These are phyloP conservation scores for Parasteatoda tepidariorum DNA, from an alignment of 1,140 invertebrate species.

Conservation along the genomic window DNA sequence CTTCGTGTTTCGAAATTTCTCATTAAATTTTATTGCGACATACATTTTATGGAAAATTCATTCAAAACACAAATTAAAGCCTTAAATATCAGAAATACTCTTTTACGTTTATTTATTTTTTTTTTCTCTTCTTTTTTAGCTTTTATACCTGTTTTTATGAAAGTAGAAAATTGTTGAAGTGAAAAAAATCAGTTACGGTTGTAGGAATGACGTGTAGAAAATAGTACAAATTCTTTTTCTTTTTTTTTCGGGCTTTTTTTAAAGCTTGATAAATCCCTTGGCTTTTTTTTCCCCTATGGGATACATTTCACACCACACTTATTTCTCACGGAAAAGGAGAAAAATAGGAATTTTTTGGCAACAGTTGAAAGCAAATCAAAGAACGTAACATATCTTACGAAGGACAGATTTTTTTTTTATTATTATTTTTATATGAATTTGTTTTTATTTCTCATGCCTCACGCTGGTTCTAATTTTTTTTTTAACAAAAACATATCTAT, in stretches of 20 bases:
- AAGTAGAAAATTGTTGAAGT: too few relatives aligned
- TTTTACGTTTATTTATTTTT: too few relatives aligned
- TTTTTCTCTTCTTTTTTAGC: too few relatives aligned
- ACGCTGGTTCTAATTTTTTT: constrained; percentile 32
- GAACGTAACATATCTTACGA: constrained; percentile 11
- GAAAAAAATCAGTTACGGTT: too few relatives aligned
- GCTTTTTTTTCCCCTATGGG: not conserved
- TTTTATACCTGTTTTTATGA: too few relatives aligned
- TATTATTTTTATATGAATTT: not conserved
- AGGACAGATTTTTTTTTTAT: not conserved
- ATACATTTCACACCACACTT: constrained; percentile 29
- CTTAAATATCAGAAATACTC: too few relatives aligned
- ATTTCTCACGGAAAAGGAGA: not conserved
- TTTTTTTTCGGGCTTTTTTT: not conserved
- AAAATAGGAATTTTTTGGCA: not conserved
- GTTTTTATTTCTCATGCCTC: not conserved
- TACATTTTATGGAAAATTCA: too few relatives aligned
- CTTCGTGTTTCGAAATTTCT: too few relatives aligned
- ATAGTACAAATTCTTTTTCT: not conserved
- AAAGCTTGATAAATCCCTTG: constrained; percentile 24
- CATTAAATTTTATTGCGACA: too few relatives aligned
- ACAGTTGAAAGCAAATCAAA: constrained; percentile 23
- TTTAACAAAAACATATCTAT: too few relatives aligned
- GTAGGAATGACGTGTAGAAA: too few relatives aligned
- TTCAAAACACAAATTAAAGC: too few relatives aligned